These are phyloP conservation scores for Spea hammondii DNA, from an alignment of 2,797 vertebrate species.

Conservation along the genomic window DNA sequence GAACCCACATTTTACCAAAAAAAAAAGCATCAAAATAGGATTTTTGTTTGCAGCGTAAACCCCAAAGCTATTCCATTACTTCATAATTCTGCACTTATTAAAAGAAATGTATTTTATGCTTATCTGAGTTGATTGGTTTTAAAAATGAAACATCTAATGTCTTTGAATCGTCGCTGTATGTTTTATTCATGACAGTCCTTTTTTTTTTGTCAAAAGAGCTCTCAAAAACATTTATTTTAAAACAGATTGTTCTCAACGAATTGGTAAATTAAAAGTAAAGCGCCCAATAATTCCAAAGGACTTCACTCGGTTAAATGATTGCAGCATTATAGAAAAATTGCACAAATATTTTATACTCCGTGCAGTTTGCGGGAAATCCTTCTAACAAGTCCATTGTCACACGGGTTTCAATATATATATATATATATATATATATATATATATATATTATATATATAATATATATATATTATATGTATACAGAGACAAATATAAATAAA, in stretches of 20 bases:
- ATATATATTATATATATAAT: no score
- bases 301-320: not conserved
- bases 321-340: no score
- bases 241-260: constrained; percentile 2
- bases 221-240: constrained; percentile 14
- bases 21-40: constrained; percentile 67
- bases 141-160: constrained; percentile 71
- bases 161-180: constrained; percentile 67
- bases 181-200: constrained; percentile 60
- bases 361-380: no score
- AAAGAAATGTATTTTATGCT: constrained; percentile 82
- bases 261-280: not conserved
- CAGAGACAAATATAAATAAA: no score
- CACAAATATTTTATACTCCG: no score
- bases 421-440: no score
- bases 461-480: no score
- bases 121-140: constrained; percentile 73
- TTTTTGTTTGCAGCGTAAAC: constrained; percentile 69
- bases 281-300: not conserved
- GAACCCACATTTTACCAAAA: constrained; percentile 71
- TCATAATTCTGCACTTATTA: constrained; percentile 80
- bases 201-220: constrained; percentile 10
- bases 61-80: constrained; percentile 82
- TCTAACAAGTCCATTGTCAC: no score
- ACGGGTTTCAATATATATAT: no score